phyloP scores from a whole-genome alignment of 2,797 vertebrate species.

The Halcyon leucocephala region DNA sequence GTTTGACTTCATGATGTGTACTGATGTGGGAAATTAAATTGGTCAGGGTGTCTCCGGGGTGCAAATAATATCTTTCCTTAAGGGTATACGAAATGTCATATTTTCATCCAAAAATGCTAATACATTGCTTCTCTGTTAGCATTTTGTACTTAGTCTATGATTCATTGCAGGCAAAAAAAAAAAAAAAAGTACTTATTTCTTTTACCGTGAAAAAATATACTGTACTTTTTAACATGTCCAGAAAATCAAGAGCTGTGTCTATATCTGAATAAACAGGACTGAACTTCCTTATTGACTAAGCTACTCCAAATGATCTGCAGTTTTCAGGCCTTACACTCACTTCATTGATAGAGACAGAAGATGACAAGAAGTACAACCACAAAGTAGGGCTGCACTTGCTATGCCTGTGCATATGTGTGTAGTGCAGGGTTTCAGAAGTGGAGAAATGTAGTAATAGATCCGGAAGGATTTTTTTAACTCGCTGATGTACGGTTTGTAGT shows the following conservation, averaged over 20 bases:
- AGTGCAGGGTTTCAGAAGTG: not conserved
- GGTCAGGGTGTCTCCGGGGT: not conserved
- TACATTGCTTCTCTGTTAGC: not conserved
- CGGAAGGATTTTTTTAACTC: not conserved
- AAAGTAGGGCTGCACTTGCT: not conserved
- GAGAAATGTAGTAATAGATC: not conserved
- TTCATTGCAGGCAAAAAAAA: not conserved
- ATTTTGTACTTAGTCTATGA: not conserved
- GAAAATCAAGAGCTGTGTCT: not conserved
- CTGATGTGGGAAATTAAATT: conserved; percentile 34
- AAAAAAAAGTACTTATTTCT: not conserved
- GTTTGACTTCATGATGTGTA: not conserved
- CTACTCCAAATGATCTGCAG: not conserved
- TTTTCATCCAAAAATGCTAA: conserved; percentile 9
- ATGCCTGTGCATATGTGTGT: no score
- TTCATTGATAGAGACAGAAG: accelerated
- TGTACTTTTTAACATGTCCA: not conserved
- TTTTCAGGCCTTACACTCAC: not conserved
- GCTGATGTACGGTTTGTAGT: not conserved
- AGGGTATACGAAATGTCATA: not conserved
- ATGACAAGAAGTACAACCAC: not conserved
- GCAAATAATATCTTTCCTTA: not conserved
- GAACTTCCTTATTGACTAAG: not conserved
- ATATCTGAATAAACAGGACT: not conserved
- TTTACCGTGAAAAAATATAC: not conserved